Evolutionary conservation across 2,113 vertebrate species (phyloP).

Genomic region (Cebus imitator): DNA sequence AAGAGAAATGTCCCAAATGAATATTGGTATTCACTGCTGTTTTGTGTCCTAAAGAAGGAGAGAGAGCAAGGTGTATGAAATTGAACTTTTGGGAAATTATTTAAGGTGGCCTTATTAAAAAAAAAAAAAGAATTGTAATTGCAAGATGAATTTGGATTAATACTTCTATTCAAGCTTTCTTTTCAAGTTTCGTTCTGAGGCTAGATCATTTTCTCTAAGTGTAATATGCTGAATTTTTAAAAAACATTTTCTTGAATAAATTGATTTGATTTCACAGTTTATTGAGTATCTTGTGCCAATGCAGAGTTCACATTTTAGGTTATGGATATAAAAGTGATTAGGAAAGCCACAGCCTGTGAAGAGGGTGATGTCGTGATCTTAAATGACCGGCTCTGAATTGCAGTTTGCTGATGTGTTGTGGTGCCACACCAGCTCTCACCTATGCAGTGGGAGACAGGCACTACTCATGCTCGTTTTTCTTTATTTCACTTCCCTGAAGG

Average conservation of each 20-base stretch:
- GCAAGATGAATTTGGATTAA: neutral
- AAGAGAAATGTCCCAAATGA: neutral
- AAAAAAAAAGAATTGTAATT: neutral
- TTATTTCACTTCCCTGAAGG: constrained; percentile 82
- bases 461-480: neutral
- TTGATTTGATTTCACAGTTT: neutral
- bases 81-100: neutral
- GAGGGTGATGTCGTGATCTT: neutral
- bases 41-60: neutral
- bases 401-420: neutral
- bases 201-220: neutral
- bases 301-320: neutral
- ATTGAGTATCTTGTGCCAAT: neutral
- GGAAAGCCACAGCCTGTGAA: neutral
- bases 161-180: constrained; percentile 3
- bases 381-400: neutral
- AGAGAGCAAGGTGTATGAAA: neutral
- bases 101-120: neutral
- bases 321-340: neutral
- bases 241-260: neutral
- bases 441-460: neutral
- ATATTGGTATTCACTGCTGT: neutral
- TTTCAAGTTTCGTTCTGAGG: constrained; percentile 14
- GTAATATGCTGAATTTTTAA: neutral
- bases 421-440: rapidly evolving